Conservation (phyloP, 2,888 invertebrate species). For the Sesamia inferens region DNA sequence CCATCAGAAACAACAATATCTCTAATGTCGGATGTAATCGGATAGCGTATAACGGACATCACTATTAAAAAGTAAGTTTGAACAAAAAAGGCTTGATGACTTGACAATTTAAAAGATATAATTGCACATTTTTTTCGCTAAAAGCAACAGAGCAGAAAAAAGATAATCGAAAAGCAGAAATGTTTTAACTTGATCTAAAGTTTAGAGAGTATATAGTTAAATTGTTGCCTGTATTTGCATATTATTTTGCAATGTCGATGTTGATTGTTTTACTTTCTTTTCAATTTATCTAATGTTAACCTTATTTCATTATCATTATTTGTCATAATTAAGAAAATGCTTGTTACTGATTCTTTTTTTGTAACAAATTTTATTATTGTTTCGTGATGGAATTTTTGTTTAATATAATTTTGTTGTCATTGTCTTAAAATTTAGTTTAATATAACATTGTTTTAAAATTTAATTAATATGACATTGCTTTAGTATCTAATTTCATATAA, state of each 20-base stretch:
- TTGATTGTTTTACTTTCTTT: too few relatives aligned
- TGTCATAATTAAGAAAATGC: too few relatives aligned
- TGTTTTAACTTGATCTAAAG: slow-evolving; percentile 6
- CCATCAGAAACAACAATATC: background rate
- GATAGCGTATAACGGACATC: background rate
- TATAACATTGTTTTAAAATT: too few relatives aligned
- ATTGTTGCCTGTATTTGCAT: background rate
- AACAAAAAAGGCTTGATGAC: background rate
- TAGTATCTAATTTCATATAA: too few relatives aligned
- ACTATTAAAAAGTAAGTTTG: background rate
- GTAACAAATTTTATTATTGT: too few relatives aligned
- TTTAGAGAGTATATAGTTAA: background rate
- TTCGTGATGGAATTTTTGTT: too few relatives aligned
- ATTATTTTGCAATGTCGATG: background rate
- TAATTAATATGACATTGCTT: too few relatives aligned
- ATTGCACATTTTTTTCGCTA: slow-evolving; percentile 16
- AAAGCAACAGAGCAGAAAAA: slow-evolving; percentile 23
- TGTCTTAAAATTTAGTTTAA: too few relatives aligned
- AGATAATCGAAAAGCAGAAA: slow-evolving; percentile 21
- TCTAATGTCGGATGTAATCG: background rate
- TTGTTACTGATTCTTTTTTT: too few relatives aligned
- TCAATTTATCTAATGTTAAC: too few relatives aligned
- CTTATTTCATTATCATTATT: too few relatives aligned
- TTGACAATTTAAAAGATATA: slow-evolving; percentile 13
- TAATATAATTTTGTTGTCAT: too few relatives aligned